Evolutionary conservation across 2,113 vertebrate genomes (phyloP).

Genomic region (Chaetodon trifascialis): DNA sequence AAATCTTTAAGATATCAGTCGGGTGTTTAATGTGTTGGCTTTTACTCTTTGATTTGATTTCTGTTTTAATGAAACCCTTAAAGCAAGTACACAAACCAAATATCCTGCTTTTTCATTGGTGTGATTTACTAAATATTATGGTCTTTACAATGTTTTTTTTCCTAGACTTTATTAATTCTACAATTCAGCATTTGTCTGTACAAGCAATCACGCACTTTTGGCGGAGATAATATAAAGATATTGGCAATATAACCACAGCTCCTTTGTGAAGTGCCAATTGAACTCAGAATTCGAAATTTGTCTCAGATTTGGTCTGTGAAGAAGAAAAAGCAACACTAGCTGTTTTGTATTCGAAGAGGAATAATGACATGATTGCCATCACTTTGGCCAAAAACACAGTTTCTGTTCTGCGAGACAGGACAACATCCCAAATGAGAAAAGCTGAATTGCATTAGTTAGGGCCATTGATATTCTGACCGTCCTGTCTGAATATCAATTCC

Average conservation of each 20-base stretch:
- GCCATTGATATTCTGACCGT: constrained; percentile 67
- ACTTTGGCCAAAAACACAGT: constrained; percentile 38
- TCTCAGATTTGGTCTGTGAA: constrained; percentile 9
- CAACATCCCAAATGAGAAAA: constrained; percentile 54
- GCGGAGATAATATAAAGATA: background rate
- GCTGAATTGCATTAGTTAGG: constrained; percentile 67
- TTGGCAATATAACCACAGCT: background rate
- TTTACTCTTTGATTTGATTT: constrained; percentile 13
- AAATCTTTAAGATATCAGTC: background rate
- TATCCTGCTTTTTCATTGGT: background rate
- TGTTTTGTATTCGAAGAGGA: constrained; percentile 49
- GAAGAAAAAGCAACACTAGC: background rate
- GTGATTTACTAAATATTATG: background rate
- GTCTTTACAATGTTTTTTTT: background rate
- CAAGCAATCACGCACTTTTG: background rate
- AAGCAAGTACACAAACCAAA: background rate
- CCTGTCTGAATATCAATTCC: constrained; percentile 60
- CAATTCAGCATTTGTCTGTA: background rate
- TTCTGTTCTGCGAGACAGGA: constrained; percentile 59
- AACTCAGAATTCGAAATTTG: background rate
- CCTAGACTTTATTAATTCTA: background rate
- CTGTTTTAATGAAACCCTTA: constrained; percentile 19
- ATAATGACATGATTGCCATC: constrained; percentile 36
- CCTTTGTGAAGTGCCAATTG: constrained; percentile 2
- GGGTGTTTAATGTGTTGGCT: background rate